Conservation (phyloP, 2,797 vertebrate species). For the Vireo griseus region DNA sequence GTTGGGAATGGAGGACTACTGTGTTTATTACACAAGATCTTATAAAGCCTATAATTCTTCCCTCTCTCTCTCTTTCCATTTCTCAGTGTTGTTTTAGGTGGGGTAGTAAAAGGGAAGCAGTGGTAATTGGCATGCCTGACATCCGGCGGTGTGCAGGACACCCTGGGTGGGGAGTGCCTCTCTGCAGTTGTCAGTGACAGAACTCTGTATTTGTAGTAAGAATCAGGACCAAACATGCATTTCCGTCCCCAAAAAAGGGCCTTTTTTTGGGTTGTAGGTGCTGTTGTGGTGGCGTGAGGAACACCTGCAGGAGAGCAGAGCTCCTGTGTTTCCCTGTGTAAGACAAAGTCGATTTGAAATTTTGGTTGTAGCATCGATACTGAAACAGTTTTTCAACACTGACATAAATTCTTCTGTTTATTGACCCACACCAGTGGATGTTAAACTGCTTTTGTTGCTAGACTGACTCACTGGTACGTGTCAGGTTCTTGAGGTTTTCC, state of each 20-base stretch:
- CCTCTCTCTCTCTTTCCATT: not conserved
- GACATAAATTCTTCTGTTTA: not conserved
- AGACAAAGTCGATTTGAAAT: not conserved
- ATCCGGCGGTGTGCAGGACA: not conserved
- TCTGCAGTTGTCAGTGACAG: not conserved
- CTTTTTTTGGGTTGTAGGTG: not conserved
- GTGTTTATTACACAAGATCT: not conserved
- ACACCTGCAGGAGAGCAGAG: not conserved
- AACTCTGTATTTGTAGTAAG: not conserved
- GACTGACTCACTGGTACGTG: not conserved
- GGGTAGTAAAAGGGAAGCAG: not conserved
- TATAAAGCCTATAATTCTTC: not conserved
- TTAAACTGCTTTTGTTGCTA: conserved; percentile 1
- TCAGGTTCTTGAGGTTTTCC: not conserved
- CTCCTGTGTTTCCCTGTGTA: not conserved
- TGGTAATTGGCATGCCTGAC: not conserved
- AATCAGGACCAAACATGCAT: not conserved
- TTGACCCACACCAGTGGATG: not conserved
- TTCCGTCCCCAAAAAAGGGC: not conserved
- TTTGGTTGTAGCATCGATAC: not conserved
- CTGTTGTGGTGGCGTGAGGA: not conserved
- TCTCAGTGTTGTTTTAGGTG: not conserved
- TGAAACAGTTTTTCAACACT: not conserved
- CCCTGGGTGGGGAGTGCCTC: not conserved
- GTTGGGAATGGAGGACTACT: not conserved